Conservation (phyloP, 2,888 invertebrate genomes). For the Thymelicus acteon region DNA sequence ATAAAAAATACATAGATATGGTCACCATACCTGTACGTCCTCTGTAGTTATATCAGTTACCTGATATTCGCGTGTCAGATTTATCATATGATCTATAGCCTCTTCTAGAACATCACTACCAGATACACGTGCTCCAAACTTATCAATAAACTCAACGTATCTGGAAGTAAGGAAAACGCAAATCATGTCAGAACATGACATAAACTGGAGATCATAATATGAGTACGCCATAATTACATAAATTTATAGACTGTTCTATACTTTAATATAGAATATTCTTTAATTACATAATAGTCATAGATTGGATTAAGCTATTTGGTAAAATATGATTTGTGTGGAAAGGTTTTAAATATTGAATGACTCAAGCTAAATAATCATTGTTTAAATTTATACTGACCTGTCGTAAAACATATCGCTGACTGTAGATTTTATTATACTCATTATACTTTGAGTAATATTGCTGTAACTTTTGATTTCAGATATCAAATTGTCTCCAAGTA, state of each 20-base stretch:
- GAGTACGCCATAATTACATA: too few species aligned
- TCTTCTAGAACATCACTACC: slow-evolving; percentile 86
- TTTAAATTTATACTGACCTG: neutral
- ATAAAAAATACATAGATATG: neutral
- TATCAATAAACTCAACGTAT: slow-evolving; percentile 65
- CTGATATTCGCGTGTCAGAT: slow-evolving; percentile 56
- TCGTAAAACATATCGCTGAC: slow-evolving; percentile 5
- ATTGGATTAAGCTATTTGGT: too few species aligned
- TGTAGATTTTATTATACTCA: neutral
- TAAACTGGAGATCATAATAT: too few species aligned
- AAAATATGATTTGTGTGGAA: too few species aligned
- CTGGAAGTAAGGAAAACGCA: slow-evolving; percentile 47
- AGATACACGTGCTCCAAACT: slow-evolving; percentile 86
- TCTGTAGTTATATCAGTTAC: slow-evolving; percentile 88
- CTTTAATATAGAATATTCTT: too few species aligned
- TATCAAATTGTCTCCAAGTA: slow-evolving; percentile 6
- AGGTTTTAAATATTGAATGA: too few species aligned
- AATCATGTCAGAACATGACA: too few species aligned
- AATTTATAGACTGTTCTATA: too few species aligned
- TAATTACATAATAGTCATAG: too few species aligned
- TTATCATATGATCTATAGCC: slow-evolving; percentile 87
- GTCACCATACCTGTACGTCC: slow-evolving; percentile 69
- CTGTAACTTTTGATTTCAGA: neutral
- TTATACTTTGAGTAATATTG: slow-evolving; percentile 2
- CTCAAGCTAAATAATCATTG: neutral